phyloP scores from a whole-genome alignment of 2,888 invertebrate genomes.

The Pheosia gnoma region DNA sequence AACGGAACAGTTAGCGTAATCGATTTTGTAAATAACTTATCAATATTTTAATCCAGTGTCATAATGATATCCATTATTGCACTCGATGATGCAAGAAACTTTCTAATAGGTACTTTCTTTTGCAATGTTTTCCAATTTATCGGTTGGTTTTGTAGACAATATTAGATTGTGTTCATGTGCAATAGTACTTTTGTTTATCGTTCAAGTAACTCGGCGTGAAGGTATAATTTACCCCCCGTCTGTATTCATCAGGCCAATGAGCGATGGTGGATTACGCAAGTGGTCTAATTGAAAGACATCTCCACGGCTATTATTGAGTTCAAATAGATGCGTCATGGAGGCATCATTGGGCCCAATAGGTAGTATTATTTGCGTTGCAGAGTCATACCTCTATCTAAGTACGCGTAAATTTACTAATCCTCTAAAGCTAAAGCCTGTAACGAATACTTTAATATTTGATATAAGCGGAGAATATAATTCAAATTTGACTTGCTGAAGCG shows the following conservation, averaged over 20 bases:
- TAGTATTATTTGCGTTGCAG: not conserved
- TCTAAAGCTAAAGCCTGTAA: no score
- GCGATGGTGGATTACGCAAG: constrained; percentile 16
- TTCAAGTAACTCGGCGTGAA: not conserved
- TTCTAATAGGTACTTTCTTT: not conserved
- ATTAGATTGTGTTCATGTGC: no score
- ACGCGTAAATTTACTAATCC: no score
- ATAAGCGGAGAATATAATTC: no score
- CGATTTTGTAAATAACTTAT: not conserved
- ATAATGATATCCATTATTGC: not conserved
- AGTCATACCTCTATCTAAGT: no score
- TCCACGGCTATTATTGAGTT: constrained; percentile 24
- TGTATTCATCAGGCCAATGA: constrained; percentile 9
- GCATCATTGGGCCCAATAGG: not conserved
- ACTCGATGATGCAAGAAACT: not conserved
- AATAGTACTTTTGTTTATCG: not conserved
- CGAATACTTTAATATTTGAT: no score
- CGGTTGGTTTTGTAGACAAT: no score
- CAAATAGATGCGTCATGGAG: constrained; percentile 11
- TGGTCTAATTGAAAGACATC: constrained; percentile 20
- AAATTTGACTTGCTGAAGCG: no score
- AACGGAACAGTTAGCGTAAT: not conserved
- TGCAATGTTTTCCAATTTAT: not conserved
- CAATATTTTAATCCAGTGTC: not conserved
- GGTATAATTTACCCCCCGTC: not conserved